Base-by-base conservation (phyloP, 1,140 invertebrate species). In the Hylyphantes graminicola region DNA sequence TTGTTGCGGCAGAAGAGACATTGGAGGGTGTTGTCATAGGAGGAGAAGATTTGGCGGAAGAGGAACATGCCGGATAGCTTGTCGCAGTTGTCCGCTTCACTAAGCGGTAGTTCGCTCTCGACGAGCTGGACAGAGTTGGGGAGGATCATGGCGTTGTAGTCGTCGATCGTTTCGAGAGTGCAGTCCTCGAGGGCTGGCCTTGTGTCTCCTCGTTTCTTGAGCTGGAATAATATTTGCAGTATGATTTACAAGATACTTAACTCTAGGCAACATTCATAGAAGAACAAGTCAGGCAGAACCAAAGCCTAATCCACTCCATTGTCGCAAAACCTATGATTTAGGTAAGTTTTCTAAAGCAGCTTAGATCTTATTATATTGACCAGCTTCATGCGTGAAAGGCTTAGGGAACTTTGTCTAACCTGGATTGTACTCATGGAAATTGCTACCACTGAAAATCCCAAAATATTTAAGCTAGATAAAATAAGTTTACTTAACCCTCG, bases 101-200 rank as follows among this genome's bases (percentile, higher is more conserved):
- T 61, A 4, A 88, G 53, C 13, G 88, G 88, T 21, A 88, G 67
- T 73, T 88, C 88, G 68, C 87, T 87, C 84, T 88, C 86, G 55
- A 88, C 77, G 19, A 88, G 74, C 53, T 88, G 77, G 15, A 88
- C 85, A n/a, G 86, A 86, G 75, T 88, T 88, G 0, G 88, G 88
- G 2, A 88, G 63, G 17, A 86, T 87, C 48, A 82, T 73, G 51
- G 87, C 87, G 57, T 76, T 67, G 12, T 59, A 74, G 77, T 87
- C 83, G 64, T 84, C 68, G 35, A 85, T 70, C 13, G 59, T 54
- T 35, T 87, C 87, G 19, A 67, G 12, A 0, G 87, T 88, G 61
- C 87, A 88, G 35, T 88, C 87, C 72, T 86, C 86, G 35, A 86
- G 70, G 61, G 75, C 63, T 17, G 86, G 86, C 35, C 86, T 77